Evolutionary conservation across 1,140 invertebrate genomes (phyloP).

Genomic region (Magallana angulata): DNA sequence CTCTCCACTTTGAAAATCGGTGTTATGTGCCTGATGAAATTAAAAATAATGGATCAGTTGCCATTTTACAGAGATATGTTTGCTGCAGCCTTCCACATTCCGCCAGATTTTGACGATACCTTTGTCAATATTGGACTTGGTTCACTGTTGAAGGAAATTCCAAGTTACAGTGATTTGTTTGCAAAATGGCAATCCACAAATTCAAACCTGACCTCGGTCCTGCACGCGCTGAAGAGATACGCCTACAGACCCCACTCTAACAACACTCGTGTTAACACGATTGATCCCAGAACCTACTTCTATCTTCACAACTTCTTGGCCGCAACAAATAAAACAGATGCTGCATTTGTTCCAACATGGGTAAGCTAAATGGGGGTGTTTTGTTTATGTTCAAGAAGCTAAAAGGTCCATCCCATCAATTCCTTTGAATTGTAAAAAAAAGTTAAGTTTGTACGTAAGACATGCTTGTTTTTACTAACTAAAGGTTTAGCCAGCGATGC

Average conservation of each 20-base stretch:
- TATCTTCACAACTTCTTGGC: slow-evolving; percentile 69
- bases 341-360: slow-evolving; percentile 74
- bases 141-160: slow-evolving; percentile 58
- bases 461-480: too few species aligned
- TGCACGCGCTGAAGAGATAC: slow-evolving; percentile 70
- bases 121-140: slow-evolving; percentile 76
- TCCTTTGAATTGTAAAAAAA: too few species aligned
- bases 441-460: too few species aligned
- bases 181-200: slow-evolving; percentile 64
- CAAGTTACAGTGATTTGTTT: slow-evolving; percentile 57
- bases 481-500: too few species aligned
- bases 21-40: too few species aligned
- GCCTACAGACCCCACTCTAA: slow-evolving; percentile 73
- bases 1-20: too few species aligned
- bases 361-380: slow-evolving; percentile 58
- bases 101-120: slow-evolving; percentile 77
- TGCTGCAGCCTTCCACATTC: slow-evolving; percentile 69
- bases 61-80: slow-evolving; percentile 55
- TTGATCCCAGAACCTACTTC: slow-evolving; percentile 74
- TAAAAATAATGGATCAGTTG: too few species aligned
- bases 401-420: too few species aligned
- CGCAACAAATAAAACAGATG: slow-evolving; percentile 53
- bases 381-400: too few species aligned
- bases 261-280: slow-evolving; percentile 65
- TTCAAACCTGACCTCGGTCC: slow-evolving; percentile 66